A percentile compares a stretch with the other conserved stretches of the same genome.
phyloP scores from a whole-genome alignment of 2,797 vertebrate species.

The Sebastes glaucus region DNA sequence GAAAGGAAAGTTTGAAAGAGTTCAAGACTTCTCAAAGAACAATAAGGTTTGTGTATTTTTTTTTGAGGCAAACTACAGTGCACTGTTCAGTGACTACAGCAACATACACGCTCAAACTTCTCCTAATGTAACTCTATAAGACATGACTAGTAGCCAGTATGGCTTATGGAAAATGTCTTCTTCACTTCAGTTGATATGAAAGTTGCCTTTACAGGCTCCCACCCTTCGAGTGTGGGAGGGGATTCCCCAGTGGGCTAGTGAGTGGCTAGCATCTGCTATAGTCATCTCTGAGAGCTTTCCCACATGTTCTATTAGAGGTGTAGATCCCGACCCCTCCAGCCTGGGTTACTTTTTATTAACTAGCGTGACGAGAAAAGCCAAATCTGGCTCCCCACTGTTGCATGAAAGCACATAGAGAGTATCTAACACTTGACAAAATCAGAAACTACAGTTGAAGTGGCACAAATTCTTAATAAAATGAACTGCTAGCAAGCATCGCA shows the following conservation, averaged over 20 bases:
- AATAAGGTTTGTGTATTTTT: conserved; percentile 44
- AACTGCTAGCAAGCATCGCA: neutral
- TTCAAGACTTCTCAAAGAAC: conserved; percentile 26
- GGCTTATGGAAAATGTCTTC: conserved; percentile 58
- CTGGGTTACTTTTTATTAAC: conserved; percentile 50
- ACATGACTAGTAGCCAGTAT: conserved; percentile 9
- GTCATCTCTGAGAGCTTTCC: conserved; percentile 72
- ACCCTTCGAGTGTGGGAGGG: conserved; percentile 55
- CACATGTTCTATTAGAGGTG: conserved; percentile 63
- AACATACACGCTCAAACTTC: conserved; percentile 1
- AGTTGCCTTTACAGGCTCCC: conserved; percentile 39
- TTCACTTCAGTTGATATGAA: conserved; percentile 41
- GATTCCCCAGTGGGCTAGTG: conserved; percentile 60
- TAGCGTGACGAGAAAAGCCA: conserved; percentile 17
- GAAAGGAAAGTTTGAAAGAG: conserved; percentile 57
- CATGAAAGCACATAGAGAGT: conserved; percentile 4
- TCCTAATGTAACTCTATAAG: conserved; percentile 1
- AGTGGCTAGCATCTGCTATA: conserved; percentile 67
- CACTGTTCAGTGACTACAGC: neutral
- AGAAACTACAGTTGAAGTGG: neutral
- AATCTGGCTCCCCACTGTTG: neutral
- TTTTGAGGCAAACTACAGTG: neutral
- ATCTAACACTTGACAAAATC: neutral
- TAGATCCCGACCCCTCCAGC: conserved; percentile 46
- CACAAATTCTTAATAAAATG: neutral